phyloP scores from a whole-genome alignment of 2,113 vertebrate genomes.

The Apeltes quadracus region DNA sequence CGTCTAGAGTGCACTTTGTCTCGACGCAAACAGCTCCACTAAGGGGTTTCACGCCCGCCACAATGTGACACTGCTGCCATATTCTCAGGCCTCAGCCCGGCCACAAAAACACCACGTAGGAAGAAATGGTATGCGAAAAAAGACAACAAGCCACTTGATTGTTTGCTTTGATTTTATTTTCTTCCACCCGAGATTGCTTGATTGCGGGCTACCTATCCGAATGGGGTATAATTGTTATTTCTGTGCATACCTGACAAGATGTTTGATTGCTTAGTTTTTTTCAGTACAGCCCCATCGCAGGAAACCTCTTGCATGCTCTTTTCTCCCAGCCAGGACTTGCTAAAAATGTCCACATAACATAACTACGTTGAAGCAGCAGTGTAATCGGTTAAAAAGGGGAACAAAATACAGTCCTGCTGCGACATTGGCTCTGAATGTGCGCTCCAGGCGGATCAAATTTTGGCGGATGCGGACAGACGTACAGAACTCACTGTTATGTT shows the following conservation, averaged over 20 bases:
- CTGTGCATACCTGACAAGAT: constrained; percentile 73
- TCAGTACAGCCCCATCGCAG: constrained; percentile 43
- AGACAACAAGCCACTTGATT: constrained; percentile 71
- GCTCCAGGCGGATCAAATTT: constrained; percentile 49
- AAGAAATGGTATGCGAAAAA: constrained; percentile 62
- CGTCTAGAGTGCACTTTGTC: constrained; percentile 67
- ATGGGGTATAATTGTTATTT: constrained; percentile 72
- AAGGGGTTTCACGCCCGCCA: constrained; percentile 68
- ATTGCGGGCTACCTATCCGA: constrained; percentile 74
- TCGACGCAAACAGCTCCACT: constrained; percentile 69
- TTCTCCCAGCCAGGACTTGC: constrained; percentile 43
- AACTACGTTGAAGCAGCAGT: constrained; percentile 50
- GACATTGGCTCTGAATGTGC: constrained; percentile 40
- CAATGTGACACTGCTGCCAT: constrained; percentile 69
- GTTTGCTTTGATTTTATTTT: constrained; percentile 79
- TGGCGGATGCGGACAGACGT: constrained; percentile 36
- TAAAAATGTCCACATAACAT: constrained; percentile 58
- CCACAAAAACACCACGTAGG: constrained; percentile 71
- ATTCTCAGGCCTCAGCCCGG: constrained; percentile 58
- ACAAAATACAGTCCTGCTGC: constrained; percentile 43
- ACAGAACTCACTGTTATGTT: constrained; percentile 25
- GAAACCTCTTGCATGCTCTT: constrained; percentile 48
- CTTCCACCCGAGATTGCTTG: constrained; percentile 71
- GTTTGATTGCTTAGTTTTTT: constrained; percentile 73
- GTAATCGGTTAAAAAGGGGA: constrained; percentile 53